A percentile compares a stretch with the other conserved stretches of the same genome.
phyloP scores from a whole-genome alignment of 2,888 invertebrate genomes.

The Boloria selene region DNA sequence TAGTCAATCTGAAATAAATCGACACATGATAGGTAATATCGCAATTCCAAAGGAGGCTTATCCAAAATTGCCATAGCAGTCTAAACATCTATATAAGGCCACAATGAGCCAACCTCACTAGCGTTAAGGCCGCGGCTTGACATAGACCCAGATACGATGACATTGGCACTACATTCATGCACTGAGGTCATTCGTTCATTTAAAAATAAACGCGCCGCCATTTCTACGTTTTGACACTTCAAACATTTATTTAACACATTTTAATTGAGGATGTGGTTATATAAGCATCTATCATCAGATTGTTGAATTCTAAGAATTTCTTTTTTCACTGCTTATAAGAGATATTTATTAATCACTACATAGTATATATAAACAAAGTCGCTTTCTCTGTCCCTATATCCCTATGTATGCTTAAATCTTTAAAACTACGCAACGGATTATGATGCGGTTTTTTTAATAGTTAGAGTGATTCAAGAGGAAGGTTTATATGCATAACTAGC shows the following conservation, averaged over 20 bases:
- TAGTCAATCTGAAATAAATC: not conserved
- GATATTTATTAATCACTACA: not conserved
- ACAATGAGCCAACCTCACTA: slow-evolving; percentile 45
- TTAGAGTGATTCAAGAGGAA: no score
- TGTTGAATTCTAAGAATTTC: not conserved
- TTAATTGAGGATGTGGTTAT: slow-evolving; percentile 8
- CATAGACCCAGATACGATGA: slow-evolving; percentile 79
- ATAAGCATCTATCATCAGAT: not conserved
- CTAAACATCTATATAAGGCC: slow-evolving; percentile 51
- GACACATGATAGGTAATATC: not conserved
- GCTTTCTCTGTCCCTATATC: no score
- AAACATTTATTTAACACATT: slow-evolving; percentile 11
- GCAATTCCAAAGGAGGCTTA: slow-evolving; percentile 18
- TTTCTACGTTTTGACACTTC: slow-evolving; percentile 56
- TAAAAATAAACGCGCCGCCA: slow-evolving; percentile 70
- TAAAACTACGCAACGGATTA: no score
- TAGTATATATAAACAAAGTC: no score
- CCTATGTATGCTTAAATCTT: no score
- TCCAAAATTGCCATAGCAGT: slow-evolving; percentile 44
- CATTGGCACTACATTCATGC: slow-evolving; percentile 82
- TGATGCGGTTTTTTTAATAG: no score
- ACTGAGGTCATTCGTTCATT: slow-evolving; percentile 74
- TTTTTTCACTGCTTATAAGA: not conserved
- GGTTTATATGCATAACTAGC: no score
- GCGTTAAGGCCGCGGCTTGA: slow-evolving; percentile 69